Conservation (phyloP, 2,888 invertebrate genomes). For the Lasiommata megera region DNA sequence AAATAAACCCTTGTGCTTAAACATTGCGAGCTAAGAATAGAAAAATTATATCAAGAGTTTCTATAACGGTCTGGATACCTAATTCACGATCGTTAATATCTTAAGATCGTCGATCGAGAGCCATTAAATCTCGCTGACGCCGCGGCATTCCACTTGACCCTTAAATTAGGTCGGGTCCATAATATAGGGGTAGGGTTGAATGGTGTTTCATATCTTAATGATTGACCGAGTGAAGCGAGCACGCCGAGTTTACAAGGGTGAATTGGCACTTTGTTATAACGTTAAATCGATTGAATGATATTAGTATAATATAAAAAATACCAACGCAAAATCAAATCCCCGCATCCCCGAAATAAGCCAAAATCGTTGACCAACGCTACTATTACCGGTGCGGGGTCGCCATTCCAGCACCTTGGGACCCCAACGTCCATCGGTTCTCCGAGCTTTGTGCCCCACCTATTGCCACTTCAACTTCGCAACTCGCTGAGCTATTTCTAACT, state of each 20-base stretch:
- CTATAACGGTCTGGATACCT: background rate
- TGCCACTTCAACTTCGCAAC: too few species aligned
- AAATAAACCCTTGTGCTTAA: background rate
- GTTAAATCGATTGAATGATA: too few species aligned
- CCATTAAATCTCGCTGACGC: background rate
- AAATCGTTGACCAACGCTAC: too few species aligned
- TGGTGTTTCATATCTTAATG: background rate
- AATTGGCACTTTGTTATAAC: too few species aligned
- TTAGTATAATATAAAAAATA: too few species aligned
- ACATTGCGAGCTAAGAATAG: background rate
- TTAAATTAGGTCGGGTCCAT: background rate
- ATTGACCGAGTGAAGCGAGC: background rate
- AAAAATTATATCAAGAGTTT: background rate
- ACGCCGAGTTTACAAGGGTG: background rate
- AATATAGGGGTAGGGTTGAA: background rate
- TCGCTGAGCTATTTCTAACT: too few species aligned
- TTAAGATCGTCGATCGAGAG: background rate
- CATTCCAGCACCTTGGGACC: too few species aligned
- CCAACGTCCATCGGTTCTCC: too few species aligned
- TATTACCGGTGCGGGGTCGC: too few species aligned
- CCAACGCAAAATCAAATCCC: too few species aligned
- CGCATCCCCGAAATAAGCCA: too few species aligned
- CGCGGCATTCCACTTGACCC: background rate
- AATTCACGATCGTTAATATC: background rate
- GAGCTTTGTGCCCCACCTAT: too few species aligned